Percentiles rank a stretch among this genome's conserved stretches.
These are phyloP conservation scores for Maccullochella peelii DNA, from an alignment of 2,113 vertebrate species.

Conservation along the genomic window DNA sequence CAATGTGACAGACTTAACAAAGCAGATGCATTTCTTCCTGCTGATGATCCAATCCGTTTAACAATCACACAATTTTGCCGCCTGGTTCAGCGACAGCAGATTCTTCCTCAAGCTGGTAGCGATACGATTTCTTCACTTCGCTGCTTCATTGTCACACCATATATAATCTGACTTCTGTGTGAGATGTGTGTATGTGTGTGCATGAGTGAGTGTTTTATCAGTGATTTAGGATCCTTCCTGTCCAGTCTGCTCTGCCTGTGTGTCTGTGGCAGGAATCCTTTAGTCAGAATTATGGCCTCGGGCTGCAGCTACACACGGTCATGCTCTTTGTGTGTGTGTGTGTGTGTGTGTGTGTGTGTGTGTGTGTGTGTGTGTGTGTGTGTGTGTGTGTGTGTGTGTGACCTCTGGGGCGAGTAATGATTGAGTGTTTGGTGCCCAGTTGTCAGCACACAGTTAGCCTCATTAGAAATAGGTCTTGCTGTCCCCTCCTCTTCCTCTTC, in stretches of 20 bases:
- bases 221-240: constrained; percentile 63
- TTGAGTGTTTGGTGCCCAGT: constrained; percentile 70
- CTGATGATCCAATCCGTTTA: constrained; percentile 7
- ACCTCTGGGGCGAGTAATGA: constrained; percentile 67
- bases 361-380: constrained; percentile 15
- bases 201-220: constrained; percentile 15
- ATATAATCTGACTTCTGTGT: background rate
- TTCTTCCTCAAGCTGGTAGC: constrained; percentile 8
- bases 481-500: constrained; percentile 36
- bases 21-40: constrained; percentile 8
- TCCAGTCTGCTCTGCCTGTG: constrained; percentile 35
- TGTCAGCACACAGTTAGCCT: constrained; percentile 72
- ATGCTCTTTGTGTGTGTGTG: constrained; percentile 6
- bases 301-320: constrained; percentile 44
- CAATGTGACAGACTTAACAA: constrained; percentile 9
- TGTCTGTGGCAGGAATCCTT: constrained; percentile 69
- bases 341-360: constrained; percentile 4
- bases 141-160: constrained; percentile 3
- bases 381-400: constrained; percentile 25
- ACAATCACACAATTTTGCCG: background rate
- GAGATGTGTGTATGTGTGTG: background rate
- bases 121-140: background rate
- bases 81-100: background rate
- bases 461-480: constrained; percentile 67
- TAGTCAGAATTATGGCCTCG: constrained; percentile 62